Percentiles rank a stretch among this genome's conserved stretches.
Conservation (phyloP, 1,140 invertebrate species). For the Meloidogyne chitwoodi region DNA sequence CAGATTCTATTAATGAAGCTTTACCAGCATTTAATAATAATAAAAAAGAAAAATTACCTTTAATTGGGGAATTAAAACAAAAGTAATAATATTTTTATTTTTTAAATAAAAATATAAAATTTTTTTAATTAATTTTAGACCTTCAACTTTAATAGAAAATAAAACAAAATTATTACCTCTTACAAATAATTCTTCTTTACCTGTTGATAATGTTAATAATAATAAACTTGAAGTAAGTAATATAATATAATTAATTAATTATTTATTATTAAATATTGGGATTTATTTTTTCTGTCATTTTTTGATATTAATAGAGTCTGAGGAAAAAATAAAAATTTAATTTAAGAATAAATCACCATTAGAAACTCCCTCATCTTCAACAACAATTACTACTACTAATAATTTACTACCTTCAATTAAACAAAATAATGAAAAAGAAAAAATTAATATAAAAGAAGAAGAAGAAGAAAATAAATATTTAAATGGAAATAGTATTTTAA, state of each 20-base stretch:
- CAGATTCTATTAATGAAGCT: constrained; percentile 17
- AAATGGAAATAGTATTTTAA: neutral
- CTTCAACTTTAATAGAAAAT: neutral
- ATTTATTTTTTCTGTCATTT: no score
- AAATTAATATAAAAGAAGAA: neutral
- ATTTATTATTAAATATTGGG: no score
- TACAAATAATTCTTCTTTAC: neutral
- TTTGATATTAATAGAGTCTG: no score
- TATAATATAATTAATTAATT: neutral
- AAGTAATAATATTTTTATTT: neutral
- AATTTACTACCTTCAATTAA: neutral
- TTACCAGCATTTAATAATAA: neutral
- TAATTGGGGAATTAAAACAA: neutral
- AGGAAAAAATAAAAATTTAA: no score
- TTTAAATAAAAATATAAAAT: no score
- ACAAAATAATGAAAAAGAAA: neutral
- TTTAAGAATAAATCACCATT: no score
- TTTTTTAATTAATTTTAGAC: no score
- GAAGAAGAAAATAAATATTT: neutral
- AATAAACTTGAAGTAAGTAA: neutral
- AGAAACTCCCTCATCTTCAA: no score
- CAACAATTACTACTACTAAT: neutral
- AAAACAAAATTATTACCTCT: neutral
- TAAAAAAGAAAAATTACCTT: neutral
- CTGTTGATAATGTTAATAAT: neutral